Conservation (phyloP, 1,140 invertebrate species). For the Galendromus occidentalis region DNA sequence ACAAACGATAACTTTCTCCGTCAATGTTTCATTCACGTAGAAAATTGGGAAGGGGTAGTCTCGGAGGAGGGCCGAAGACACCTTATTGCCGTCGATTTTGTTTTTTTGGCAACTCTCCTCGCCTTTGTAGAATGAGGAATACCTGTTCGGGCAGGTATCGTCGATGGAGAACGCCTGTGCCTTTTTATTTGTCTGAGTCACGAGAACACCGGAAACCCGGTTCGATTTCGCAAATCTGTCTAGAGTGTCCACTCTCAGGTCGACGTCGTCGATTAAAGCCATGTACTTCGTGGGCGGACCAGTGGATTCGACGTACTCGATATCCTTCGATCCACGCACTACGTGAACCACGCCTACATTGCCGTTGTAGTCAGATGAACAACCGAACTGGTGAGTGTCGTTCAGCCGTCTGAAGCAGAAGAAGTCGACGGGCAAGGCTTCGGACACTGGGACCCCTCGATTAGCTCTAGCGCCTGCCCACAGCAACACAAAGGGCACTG, state of each 20-base stretch:
- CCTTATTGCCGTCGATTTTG: background rate
- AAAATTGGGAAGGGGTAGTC: slow-evolving; percentile 19
- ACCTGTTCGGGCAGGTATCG: background rate
- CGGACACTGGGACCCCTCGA: background rate
- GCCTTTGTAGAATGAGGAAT: background rate
- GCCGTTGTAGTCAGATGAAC: slow-evolving; percentile 41
- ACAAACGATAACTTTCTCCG: slow-evolving; percentile 26
- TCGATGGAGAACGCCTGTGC: background rate
- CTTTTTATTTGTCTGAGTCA: slow-evolving; percentile 27
- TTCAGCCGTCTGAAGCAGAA: slow-evolving; percentile 70
- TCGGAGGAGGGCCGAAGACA: background rate
- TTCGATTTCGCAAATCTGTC: slow-evolving; percentile 31
- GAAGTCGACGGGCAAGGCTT: slow-evolving; percentile 35
- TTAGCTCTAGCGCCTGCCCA: background rate
- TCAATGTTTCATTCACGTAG: slow-evolving; percentile 24
- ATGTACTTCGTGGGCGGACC: slow-evolving; percentile 28
- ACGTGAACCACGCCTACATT: slow-evolving; percentile 65
- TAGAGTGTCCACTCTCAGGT: slow-evolving; percentile 30
- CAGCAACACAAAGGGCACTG: too few species aligned
- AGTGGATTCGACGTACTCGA: slow-evolving; percentile 46
- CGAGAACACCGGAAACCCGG: slow-evolving; percentile 32
- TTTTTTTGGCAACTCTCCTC: background rate
- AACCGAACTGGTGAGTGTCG: slow-evolving; percentile 77
- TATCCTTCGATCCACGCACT: slow-evolving; percentile 38
- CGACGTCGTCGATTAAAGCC: slow-evolving; percentile 23